Evolutionary conservation across 2,797 vertebrate genomes (phyloP).

Genomic region (Calcarius lapponicus): DNA sequence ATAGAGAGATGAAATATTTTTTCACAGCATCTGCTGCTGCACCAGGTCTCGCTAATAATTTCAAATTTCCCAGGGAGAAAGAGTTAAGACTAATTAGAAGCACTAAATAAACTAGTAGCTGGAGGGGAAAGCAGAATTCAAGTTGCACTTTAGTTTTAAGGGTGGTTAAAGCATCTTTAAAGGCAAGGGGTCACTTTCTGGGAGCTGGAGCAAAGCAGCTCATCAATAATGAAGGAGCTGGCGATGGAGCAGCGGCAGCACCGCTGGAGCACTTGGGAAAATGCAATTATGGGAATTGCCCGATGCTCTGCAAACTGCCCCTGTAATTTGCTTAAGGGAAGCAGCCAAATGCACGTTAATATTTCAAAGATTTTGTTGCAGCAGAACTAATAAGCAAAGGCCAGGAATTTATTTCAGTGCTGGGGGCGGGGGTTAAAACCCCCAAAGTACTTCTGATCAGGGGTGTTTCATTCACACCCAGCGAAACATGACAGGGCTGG

Average conservation of each 20-base stretch:
- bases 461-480: background rate
- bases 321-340: background rate
- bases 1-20: accelerated
- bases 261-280: background rate
- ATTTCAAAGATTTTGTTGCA: background rate
- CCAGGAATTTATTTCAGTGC: background rate
- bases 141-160: background rate
- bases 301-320: background rate
- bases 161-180: background rate
- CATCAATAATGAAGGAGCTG: background rate
- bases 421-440: background rate
- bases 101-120: background rate
- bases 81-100: background rate
- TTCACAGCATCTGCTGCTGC: background rate
- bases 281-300: conserved; percentile 33
- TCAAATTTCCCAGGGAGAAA: accelerated
- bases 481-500: background rate
- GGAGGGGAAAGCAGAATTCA: background rate
- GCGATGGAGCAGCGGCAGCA: background rate
- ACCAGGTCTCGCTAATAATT: background rate
- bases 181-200: background rate
- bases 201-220: background rate
- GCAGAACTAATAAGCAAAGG: background rate
- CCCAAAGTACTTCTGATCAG: background rate
- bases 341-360: background rate